Percentiles rank a stretch among this genome's conserved stretches.
Conservation (phyloP, 1,140 invertebrate genomes). For the Papilio polyxenes region DNA sequence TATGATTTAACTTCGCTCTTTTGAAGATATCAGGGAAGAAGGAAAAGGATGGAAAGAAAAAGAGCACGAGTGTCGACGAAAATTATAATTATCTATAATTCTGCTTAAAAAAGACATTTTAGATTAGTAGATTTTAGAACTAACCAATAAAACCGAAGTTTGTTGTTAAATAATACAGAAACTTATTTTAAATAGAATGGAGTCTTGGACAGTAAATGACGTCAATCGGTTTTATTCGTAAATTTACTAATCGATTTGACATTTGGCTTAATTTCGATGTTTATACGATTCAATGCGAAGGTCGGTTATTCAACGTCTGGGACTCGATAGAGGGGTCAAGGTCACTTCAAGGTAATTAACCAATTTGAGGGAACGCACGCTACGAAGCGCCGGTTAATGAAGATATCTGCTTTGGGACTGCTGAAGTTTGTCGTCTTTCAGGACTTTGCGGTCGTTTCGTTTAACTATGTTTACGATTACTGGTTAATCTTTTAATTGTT, state of each 20-base stretch:
- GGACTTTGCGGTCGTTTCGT: not conserved
- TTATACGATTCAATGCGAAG: conserved; percentile 44
- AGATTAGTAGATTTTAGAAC: too few species aligned
- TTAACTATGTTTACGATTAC: not conserved
- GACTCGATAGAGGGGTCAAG: conserved; percentile 49
- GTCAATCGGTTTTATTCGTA: not conserved
- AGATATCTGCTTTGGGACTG: not conserved
- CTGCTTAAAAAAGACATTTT: too few species aligned
- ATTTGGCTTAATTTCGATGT: conserved; percentile 42
- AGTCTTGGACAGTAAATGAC: not conserved
- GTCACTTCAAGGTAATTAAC: conserved; percentile 42
- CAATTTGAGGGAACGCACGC: conserved; percentile 29
- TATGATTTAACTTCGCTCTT: too few species aligned
- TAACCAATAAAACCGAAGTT: not conserved
- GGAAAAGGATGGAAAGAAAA: too few species aligned
- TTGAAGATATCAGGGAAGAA: too few species aligned
- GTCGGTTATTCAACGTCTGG: conserved; percentile 60
- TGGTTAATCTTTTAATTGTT: not conserved
- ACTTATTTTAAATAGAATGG: not conserved
- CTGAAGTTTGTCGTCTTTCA: not conserved
- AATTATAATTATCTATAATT: too few species aligned
- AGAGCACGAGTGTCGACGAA: too few species aligned
- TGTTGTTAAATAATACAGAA: not conserved
- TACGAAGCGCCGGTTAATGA: not conserved
- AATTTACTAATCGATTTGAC: conserved; percentile 29